Percentiles rank a stretch among this genome's conserved stretches.
These are phyloP conservation scores for Zosterops hypoxanthus DNA, from an alignment of 2,113 vertebrate genomes.

Conservation along the genomic window DNA sequence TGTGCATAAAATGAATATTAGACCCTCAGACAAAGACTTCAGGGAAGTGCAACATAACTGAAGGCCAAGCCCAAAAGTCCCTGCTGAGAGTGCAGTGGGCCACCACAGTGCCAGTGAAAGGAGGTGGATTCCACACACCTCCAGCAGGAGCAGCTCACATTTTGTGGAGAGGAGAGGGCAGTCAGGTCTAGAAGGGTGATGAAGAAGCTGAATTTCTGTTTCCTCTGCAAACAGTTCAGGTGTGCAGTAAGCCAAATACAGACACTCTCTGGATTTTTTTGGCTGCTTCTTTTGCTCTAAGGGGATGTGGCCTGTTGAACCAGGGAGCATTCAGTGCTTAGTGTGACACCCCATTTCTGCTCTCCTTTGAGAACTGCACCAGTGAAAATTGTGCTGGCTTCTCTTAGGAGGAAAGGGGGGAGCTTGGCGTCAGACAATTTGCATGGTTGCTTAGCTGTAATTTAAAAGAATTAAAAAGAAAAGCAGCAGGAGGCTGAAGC, in stretches of 20 bases:
- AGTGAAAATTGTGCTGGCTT: background rate
- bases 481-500: background rate
- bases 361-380: background rate
- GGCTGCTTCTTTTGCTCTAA: background rate
- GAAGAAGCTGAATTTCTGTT: background rate
- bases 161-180: background rate
- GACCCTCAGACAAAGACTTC: background rate
- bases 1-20: background rate
- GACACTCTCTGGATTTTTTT: background rate
- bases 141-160: no score
- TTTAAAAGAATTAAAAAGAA: conserved; percentile 25
- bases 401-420: background rate
- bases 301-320: background rate
- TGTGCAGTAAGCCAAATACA: background rate
- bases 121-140: no score
- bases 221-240: background rate
- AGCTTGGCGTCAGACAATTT: background rate
- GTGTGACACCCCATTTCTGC: background rate
- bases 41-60: background rate
- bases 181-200: background rate
- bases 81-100: background rate
- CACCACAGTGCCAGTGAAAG: no score
- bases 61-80: background rate
- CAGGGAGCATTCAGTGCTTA: background rate
- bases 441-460: background rate